These are phyloP conservation scores for Drosophila seguyi DNA, from an alignment of 1,140 invertebrate genomes.

Conservation along the genomic window DNA sequence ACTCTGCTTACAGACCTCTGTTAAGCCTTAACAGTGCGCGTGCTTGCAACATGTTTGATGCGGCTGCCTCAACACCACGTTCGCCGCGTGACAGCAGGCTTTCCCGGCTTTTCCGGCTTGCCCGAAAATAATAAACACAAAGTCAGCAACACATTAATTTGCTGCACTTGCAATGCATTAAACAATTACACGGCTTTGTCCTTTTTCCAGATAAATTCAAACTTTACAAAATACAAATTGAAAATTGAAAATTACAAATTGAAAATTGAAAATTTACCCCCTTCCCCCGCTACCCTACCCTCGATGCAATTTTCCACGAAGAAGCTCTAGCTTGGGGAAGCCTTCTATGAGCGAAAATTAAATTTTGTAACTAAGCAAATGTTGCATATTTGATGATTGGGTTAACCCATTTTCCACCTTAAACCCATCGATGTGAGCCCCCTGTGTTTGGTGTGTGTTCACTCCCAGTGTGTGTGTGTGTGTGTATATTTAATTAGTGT, in stretches of 20 bases:
- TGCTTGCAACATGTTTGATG: slow-evolving; percentile 43
- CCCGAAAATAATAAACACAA: slow-evolving; percentile 26
- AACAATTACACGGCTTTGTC: slow-evolving; percentile 26
- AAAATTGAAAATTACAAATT: neutral
- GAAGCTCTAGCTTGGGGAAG: neutral
- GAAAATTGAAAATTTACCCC: neutral
- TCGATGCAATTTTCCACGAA: slow-evolving; percentile 18
- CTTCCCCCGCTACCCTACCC: no score
- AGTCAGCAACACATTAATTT: slow-evolving; percentile 47
- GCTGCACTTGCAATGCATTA: slow-evolving; percentile 37
- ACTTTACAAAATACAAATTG: slow-evolving; percentile 3
- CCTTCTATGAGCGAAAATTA: slow-evolving; percentile 54
- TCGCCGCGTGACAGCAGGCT: neutral
- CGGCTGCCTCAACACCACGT: neutral
- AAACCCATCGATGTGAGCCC: slow-evolving; percentile 48
- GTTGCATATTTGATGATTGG: slow-evolving; percentile 81
- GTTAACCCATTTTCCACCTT: slow-evolving; percentile 37
- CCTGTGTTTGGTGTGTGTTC: slow-evolving; percentile 41
- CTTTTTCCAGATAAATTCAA: neutral
- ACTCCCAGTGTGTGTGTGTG: neutral
- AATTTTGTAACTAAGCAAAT: slow-evolving; percentile 80
- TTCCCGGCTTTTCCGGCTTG: slow-evolving; percentile 6
- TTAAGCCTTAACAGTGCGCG: slow-evolving; percentile 11
- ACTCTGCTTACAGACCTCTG: slow-evolving; percentile 11
- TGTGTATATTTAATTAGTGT: slow-evolving; percentile 78